A percentile compares a stretch with the other conserved stretches of the same genome.
Evolutionary conservation across 2,113 vertebrate genomes (phyloP).

Genomic region (Hemibagrus wyckioides): DNA sequence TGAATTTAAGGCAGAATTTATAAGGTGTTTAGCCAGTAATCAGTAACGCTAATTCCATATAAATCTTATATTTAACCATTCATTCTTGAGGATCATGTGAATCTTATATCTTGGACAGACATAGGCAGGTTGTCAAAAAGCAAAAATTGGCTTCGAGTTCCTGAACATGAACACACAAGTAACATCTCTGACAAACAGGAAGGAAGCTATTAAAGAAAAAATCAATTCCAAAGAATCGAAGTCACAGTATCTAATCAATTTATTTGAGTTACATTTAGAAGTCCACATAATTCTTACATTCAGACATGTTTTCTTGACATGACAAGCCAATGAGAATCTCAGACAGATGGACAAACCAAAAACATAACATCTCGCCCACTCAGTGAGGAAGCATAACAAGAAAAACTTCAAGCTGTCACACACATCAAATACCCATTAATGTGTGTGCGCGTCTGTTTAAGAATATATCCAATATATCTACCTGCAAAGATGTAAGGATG

Average conservation of each 20-base stretch:
- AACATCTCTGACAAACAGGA: background rate
- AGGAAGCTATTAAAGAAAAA: background rate
- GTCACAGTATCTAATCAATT: too few species aligned
- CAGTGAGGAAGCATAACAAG: background rate
- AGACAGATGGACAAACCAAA: background rate
- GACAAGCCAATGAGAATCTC: background rate
- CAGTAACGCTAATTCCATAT: background rate
- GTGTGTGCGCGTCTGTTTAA: background rate
- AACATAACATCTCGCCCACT: background rate
- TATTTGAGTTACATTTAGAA: background rate
- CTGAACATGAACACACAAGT: background rate
- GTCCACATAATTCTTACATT: background rate
- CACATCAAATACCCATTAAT: background rate
- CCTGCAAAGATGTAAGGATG: slow-evolving; percentile 97
- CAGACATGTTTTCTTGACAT: background rate
- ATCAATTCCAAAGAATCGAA: background rate
- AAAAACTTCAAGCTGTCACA: background rate
- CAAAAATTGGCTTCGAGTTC: background rate
- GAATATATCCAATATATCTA: slow-evolving; percentile 58
- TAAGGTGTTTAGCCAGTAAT: background rate
- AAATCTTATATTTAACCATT: background rate
- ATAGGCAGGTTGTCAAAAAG: background rate
- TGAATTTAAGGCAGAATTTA: background rate
- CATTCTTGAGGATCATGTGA: background rate
- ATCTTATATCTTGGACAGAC: background rate